Base-by-base conservation (phyloP, 92 coral and sea anemone genomes). In the Pocillopora grandis region DNA sequence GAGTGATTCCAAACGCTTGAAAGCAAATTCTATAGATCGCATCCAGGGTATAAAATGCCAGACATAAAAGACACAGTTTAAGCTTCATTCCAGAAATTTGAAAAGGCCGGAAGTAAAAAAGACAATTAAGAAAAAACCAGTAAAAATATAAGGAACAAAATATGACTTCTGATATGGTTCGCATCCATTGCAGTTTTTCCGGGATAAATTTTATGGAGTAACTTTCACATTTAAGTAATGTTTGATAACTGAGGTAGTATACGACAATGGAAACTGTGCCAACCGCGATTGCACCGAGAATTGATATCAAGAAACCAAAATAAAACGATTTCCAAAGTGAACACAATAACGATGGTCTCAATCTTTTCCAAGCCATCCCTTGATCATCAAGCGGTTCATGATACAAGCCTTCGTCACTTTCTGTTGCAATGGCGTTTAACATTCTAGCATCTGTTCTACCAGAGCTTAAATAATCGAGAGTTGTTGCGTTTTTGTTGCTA, bases 361-460 rank as follows among this genome's bases (percentile, higher is more conserved):
- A 42, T 18, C 58, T 61, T 62, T 79, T 79, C 83, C 83, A 79
- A 42, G 83, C 83, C 74, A 79, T 65, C 9, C 48, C 83, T 66
- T 36, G 14, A 79, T 65, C 74, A 4, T 79, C 52, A 14, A 14
- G 37, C 1, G 18, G 33, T 17, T 76, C 80, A 15, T 60, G 57
- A 10, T 31, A 35, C 33, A 20, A 7, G 61, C 60, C 69, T 12
- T 74, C 58, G 68, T 10, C 37, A 31, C 19, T 58, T 76, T 60
- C 69, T 19, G 57, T 33, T 5, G 80, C 61, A 48, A 57, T 17
- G 33, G 80, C 80, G n/a, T 76, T 16, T 15, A 76, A 60, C 8
- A 76, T 4, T 17, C 70, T 60, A 1, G 57, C 56, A 15, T 33
- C 18, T 10, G 36, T 4, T 9, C 58, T 35, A 27, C 68, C 62